phyloP scores from a whole-genome alignment of 1,140 invertebrate genomes.

The Diachasma alloeum region DNA sequence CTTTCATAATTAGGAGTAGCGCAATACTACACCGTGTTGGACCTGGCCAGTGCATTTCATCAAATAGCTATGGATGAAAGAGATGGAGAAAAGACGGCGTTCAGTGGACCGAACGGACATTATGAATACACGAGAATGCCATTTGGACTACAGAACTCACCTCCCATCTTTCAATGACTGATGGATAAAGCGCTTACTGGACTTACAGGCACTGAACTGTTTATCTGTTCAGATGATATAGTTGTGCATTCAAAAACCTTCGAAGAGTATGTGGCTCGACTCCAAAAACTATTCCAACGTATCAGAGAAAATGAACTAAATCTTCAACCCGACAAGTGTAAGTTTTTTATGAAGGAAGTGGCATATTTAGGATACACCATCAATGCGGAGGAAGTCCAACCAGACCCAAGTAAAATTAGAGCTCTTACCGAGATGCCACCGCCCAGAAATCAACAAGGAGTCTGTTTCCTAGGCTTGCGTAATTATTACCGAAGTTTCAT shows the following conservation, averaged over 20 bases:
- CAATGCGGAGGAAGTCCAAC: constrained; percentile 39
- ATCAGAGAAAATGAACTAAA: constrained; percentile 42
- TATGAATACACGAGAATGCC: not conserved
- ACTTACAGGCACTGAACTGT: not conserved
- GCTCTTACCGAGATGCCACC: constrained; percentile 48
- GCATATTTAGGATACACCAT: constrained; percentile 52
- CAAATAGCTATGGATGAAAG: not conserved
- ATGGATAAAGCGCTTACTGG: not conserved
- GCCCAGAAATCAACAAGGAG: constrained; percentile 44
- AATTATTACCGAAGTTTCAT: constrained; percentile 47
- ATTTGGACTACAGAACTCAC: not conserved
- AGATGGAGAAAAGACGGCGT: not conserved
- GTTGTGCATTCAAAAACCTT: not conserved
- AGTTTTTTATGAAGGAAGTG: constrained; percentile 34
- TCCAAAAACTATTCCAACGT: constrained; percentile 42
- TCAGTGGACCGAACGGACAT: not conserved
- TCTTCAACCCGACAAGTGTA: constrained; percentile 50
- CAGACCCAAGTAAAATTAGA: constrained; percentile 50
- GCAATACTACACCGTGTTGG: not conserved
- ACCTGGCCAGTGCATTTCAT: not conserved
- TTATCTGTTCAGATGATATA: not conserved
- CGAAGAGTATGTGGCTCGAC: not conserved
- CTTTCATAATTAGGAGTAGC: not conserved
- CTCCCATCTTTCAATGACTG: not conserved
- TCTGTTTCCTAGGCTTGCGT: constrained; percentile 53